These are phyloP conservation scores for Dicycla oo DNA, from an alignment of 2,888 invertebrate genomes.

Conservation along the genomic window DNA sequence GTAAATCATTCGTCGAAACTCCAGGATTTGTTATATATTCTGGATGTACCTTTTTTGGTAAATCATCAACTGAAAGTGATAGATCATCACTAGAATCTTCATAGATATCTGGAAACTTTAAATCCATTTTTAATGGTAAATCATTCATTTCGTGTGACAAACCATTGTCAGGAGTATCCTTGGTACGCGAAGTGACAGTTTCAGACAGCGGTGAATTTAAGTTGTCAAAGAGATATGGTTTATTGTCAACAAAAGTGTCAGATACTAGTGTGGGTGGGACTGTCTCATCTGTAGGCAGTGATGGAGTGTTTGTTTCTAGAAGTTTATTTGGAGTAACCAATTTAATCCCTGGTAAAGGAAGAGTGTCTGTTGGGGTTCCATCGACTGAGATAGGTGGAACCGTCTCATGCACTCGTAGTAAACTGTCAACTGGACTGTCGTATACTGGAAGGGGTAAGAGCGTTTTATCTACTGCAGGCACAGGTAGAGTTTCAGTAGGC, in stretches of 20 bases:
- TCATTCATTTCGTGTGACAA: not conserved
- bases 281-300: not conserved
- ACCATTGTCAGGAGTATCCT: not conserved
- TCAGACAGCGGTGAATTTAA: not conserved
- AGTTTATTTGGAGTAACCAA: not conserved
- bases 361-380: not conserved
- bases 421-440: not conserved
- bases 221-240: slow-evolving; percentile 12
- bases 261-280: not conserved
- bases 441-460: not conserved
- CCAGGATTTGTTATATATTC: no score
- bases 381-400: not conserved
- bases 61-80: not conserved
- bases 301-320: not conserved
- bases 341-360: not conserved
- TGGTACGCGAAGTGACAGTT: not conserved
- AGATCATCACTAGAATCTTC: not conserved
- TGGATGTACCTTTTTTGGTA: no score
- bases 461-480: not conserved
- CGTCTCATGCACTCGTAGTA: not conserved
- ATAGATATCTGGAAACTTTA: not conserved
- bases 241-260: not conserved
- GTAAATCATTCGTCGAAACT: not conserved
- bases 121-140: slow-evolving; percentile 11
- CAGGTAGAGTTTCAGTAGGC: not conserved